phyloP scores from a whole-genome alignment of 1,140 invertebrate species.

The Sarcophaga bullata region DNA sequence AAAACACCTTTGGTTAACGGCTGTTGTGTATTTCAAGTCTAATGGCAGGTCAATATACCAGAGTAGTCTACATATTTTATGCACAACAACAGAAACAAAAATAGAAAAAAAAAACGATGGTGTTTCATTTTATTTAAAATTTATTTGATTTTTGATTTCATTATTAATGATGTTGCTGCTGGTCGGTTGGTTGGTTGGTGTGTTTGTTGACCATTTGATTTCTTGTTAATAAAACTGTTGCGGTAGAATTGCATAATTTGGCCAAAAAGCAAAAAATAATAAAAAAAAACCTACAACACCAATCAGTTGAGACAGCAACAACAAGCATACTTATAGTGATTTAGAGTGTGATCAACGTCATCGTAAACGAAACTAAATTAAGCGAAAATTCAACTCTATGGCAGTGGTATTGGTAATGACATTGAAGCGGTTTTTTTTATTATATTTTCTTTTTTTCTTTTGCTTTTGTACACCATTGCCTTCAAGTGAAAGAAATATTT shows the following conservation, averaged over 20 bases:
- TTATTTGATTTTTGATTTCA: background rate
- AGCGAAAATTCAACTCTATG: too few relatives aligned
- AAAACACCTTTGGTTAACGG: background rate
- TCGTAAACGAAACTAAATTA: too few relatives aligned
- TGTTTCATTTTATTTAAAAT: background rate
- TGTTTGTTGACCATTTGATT: background rate
- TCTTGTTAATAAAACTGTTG: background rate
- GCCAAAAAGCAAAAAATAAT: background rate
- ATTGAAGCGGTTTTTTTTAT: too few relatives aligned
- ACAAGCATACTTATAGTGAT: background rate
- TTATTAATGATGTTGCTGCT: conserved; percentile 31
- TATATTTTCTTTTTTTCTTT: too few relatives aligned
- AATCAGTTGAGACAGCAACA: background rate
- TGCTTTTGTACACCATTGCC: too few relatives aligned
- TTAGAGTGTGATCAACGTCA: too few relatives aligned
- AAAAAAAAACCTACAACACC: background rate
- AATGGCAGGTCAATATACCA: conserved; percentile 40
- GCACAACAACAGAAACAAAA: background rate
- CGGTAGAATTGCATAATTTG: background rate
- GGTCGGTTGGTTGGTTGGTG: background rate
- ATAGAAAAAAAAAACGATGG: background rate
- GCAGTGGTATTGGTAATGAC: too few relatives aligned
- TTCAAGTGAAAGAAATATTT: too few relatives aligned
- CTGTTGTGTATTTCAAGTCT: conserved; percentile 19
- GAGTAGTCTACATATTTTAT: conserved; percentile 1